Evolutionary conservation across 64 coral and sea anemone genomes (phyloP), one percentile per base, ranked within the genome.

Genomic region (Actinia equina): DNA sequence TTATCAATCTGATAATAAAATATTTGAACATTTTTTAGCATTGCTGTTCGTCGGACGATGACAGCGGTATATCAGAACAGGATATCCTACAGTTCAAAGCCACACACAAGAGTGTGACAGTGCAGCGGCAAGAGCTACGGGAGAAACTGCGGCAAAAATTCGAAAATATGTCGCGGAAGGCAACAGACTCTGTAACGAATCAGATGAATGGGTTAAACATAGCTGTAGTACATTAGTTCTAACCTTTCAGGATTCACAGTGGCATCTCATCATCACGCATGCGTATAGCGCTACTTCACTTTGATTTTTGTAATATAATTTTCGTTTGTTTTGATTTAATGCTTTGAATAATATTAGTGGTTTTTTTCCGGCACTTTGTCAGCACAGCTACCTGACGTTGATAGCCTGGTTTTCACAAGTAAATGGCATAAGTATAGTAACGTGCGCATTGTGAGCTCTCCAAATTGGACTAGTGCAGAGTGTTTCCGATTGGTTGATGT

Each of bases 131-230:
- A 77, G 85, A 96, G 42, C 94, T 96, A 1, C 59, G 94, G 54
- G 91, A 93, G 45, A 96, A 96, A 89, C 88, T 96, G 22, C 94
- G 88, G 52, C 88, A 93, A 79, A 89, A 96, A 55, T 96, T 96
- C 81, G 63, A 93, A 26, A 90, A 96, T 17, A 90, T 96, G 91
- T 71, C 94, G 10, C 82, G 81, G 19, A 96, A 93, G 78, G 7
- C 64, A 80, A 13, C 52, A 55, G 64, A 85, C 25, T 58, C 83
- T 58, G 81, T 88, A 49, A 88, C 61, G 42, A 88, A 87, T 62
- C 91, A 88, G 58, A 83, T 92, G 22, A 92, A 96, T 55, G 91
- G 91, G 52, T 77, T 96, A 27, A 84, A 87, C 14, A 76, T 87
- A 15, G 88, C 51, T 60, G 88, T 93, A 8, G 94, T 96, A 56